Evolutionary conservation across 2,797 vertebrate species (phyloP), one percentile per base, ranked within the genome.

Genomic region (Lagodon rhomboides): DNA sequence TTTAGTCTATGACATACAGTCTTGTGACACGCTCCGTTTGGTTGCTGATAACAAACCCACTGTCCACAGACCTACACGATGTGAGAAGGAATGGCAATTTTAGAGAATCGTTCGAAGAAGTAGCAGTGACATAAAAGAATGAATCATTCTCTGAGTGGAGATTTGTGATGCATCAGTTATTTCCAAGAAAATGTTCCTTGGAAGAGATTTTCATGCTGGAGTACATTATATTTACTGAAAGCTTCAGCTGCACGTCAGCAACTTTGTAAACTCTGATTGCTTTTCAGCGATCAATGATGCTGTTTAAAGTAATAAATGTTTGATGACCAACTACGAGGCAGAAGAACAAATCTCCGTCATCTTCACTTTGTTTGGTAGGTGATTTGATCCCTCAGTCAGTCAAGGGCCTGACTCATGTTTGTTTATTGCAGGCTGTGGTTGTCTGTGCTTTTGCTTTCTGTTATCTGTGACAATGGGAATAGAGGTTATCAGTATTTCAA

Each of bases 401-500:
- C n/a, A 55, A n/a, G 12, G 2, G 12, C 44, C 23, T 56, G 51
- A 67, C 25, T 77, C 3, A 11, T 80, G 43, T 61, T 46, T 54
- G 30, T 12, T 41, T 27, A 49, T 25, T n/a, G 20, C 38, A 73
- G 41, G 11, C 11, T 59, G 6, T 20, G 17, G 6, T 56, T 55
- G 27, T 66, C 5, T 59, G 5, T 8, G 16, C 8, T 44, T 74
- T 70, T 71, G 12, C 53, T 77, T 30, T 75, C 25, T 56, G 9
- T 68, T 63, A 69, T 69, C 23, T 62, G 0, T 41, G 27, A 62
- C 5, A 22, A 68, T 71, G 44, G 27, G 41, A 68, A 70, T 54
- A 66, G 8, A 38, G 27, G 15, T 59, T 60, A 69, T 73, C 34
- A 18, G 58, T 62, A 58, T 73, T 44, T 75, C 46, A 79, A 75